Percentiles rank a stretch among this genome's conserved stretches.
These are phyloP conservation scores for Clarias magur DNA, from an alignment of 2,113 vertebrate species.

Conservation along the genomic window DNA sequence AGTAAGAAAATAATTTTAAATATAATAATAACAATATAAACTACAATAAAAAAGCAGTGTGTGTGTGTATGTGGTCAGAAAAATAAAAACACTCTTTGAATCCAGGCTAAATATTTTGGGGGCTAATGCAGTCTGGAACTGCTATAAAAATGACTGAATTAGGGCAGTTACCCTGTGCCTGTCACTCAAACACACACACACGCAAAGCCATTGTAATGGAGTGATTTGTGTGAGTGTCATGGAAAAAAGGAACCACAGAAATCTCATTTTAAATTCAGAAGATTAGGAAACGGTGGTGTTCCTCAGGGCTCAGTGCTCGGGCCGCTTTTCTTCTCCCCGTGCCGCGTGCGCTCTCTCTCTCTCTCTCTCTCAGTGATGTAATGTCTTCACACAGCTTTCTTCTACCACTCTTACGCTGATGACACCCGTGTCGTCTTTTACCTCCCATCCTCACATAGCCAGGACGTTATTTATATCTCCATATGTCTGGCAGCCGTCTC, in stretches of 20 bases:
- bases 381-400: background rate
- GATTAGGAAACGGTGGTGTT: background rate
- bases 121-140: background rate
- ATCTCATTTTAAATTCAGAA: background rate
- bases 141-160: constrained; percentile 30
- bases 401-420: constrained; percentile 7
- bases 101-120: constrained; percentile 2
- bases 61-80: background rate
- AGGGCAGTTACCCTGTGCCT: background rate
- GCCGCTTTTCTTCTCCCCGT: background rate
- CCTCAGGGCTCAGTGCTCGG: background rate
- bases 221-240: background rate
- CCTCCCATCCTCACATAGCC: constrained; percentile 17
- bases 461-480: constrained; percentile 18
- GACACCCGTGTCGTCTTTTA: constrained; percentile 20
- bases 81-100: background rate
- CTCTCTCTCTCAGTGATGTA: background rate
- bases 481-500: constrained; percentile 16
- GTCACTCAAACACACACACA: constrained; percentile 5
- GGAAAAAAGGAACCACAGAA: background rate
- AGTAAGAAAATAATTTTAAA: background rate
- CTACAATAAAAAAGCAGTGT: background rate
- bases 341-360: too few species aligned
- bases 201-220: background rate
- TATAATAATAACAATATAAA: background rate